Evolutionary conservation across 92 coral and sea anemone genomes (phyloP).

Genomic region (Palythoa heliodiscus): DNA sequence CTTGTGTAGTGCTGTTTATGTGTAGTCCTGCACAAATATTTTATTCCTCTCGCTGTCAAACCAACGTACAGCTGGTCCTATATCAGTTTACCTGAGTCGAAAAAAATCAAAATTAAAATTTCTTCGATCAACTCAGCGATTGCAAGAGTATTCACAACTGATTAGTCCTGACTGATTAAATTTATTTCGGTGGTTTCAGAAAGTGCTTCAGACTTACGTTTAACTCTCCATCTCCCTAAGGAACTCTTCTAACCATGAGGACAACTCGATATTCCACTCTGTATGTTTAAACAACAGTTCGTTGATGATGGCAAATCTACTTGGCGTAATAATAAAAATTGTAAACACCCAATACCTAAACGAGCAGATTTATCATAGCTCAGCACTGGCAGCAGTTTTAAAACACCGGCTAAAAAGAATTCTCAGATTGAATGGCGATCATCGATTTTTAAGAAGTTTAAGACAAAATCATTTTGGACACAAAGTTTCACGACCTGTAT

Average conservation of each 20-base stretch:
- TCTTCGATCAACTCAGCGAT: background rate
- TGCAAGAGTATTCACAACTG: background rate
- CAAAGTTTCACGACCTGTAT: background rate
- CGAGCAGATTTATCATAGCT: background rate
- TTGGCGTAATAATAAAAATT: background rate
- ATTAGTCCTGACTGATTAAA: conserved; percentile 21
- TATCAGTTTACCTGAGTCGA: background rate
- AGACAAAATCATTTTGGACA: background rate
- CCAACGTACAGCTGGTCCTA: background rate
- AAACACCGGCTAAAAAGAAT: background rate
- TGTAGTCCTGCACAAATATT: background rate
- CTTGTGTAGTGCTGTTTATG: background rate
- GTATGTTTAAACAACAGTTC: too few species aligned
- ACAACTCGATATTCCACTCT: background rate
- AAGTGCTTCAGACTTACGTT: background rate
- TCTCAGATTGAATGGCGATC: background rate
- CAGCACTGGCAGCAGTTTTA: background rate
- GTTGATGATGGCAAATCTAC: background rate
- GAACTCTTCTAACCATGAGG: background rate
- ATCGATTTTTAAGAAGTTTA: background rate
- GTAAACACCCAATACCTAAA: background rate
- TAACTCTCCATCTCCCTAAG: background rate
- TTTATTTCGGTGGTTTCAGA: background rate
- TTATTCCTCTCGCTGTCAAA: background rate
- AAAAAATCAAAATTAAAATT: conserved; percentile 6